Percentiles rank a stretch among this genome's conserved stretches.
phyloP scores from a whole-genome alignment of 2,797 vertebrate genomes.

The Sciurus carolinensis region DNA sequence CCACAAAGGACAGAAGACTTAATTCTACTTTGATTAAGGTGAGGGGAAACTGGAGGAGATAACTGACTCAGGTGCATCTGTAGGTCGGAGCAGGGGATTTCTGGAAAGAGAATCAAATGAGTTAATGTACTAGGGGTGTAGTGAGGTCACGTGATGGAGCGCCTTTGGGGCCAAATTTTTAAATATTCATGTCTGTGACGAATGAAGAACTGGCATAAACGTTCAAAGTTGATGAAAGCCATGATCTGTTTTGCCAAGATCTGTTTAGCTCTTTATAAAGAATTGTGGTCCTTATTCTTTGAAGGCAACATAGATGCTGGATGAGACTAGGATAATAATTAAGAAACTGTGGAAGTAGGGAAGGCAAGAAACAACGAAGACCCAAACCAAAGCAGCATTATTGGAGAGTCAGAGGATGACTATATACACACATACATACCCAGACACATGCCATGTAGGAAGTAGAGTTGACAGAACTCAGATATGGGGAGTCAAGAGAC shows the following conservation, averaged over 20 bases:
- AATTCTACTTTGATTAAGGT: neutral
- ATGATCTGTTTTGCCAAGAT: neutral
- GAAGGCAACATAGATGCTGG: neutral
- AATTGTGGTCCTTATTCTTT: neutral
- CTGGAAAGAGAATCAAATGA: neutral
- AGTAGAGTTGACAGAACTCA: neutral
- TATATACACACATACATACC: neutral
- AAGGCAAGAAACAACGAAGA: neutral
- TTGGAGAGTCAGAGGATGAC: neutral
- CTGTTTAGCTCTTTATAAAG: constrained; percentile 12
- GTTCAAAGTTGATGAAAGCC: neutral
- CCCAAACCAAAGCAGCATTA: neutral
- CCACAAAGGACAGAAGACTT: neutral
- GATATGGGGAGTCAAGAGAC: neutral
- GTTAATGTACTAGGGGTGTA: neutral
- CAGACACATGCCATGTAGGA: neutral
- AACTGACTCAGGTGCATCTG: neutral
- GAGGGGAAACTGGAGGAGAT: neutral
- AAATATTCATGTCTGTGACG: neutral
- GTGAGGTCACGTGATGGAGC: neutral
- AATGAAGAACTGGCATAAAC: neutral
- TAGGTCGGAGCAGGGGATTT: neutral
- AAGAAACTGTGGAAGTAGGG: neutral
- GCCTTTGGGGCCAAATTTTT: neutral
- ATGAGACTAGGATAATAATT: neutral